A percentile compares a stretch with the other conserved stretches of the same genome.
These are phyloP conservation scores for Babylonia areolata DNA, from an alignment of 1,140 invertebrate species.

Conservation along the genomic window DNA sequence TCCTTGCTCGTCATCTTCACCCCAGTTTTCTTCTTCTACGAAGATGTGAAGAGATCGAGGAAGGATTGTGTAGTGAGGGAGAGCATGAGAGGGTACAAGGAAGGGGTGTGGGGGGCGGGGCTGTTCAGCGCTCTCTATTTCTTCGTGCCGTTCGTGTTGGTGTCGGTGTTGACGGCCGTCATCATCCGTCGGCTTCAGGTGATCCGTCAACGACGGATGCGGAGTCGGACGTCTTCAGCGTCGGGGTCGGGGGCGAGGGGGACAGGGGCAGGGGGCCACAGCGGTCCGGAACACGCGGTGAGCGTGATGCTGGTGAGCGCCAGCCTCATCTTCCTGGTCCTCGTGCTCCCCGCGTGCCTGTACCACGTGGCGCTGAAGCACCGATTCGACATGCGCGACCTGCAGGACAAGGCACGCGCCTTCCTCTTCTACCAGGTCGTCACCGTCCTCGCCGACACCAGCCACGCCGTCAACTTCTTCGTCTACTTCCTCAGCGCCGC, in stretches of 20 bases:
- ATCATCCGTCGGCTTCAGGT: constrained; percentile 1
- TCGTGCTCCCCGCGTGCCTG: constrained; percentile 35
- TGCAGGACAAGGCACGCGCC: neutral
- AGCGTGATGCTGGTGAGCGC: constrained; percentile 45
- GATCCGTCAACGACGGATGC: neutral
- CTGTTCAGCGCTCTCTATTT: constrained; percentile 27
- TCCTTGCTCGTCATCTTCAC: constrained; percentile 40
- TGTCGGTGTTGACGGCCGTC: constrained; percentile 39
- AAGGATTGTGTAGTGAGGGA: neutral
- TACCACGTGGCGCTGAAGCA: neutral
- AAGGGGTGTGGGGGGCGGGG: constrained; percentile 23
- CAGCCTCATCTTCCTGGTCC: constrained; percentile 41
- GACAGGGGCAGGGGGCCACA: neutral
- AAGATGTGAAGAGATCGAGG: neutral
- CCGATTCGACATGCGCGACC: constrained; percentile 4
- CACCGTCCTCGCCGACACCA: constrained; percentile 16
- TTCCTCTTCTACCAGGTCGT: neutral
- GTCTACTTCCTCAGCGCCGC: constrained; percentile 43
- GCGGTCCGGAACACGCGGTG: constrained; percentile 16
- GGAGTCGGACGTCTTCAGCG: neutral
- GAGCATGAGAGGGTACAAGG: neutral
- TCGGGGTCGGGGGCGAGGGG: neutral
- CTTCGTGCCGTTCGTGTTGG: constrained; percentile 31
- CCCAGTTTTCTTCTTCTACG: constrained; percentile 5
- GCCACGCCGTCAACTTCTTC: constrained; percentile 48